Evolutionary conservation across 2,113 vertebrate species (phyloP).

Genomic region (Fulmarus glacialis): DNA sequence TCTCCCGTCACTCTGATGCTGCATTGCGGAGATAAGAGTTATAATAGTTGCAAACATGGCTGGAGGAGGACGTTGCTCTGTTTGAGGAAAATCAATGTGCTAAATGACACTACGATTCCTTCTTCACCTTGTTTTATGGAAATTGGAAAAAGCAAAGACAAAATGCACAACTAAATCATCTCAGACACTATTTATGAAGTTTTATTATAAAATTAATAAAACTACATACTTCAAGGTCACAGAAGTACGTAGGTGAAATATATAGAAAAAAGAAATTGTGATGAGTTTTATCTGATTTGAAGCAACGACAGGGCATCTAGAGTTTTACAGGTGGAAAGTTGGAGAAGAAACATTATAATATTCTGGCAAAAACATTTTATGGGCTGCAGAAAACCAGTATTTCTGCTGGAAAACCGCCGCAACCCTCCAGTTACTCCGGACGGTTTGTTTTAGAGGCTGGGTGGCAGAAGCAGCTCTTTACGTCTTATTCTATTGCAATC

Average conservation of each 20-base stretch:
- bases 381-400: neutral
- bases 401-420: neutral
- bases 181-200: neutral
- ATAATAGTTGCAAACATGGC: neutral
- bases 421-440: neutral
- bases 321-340: neutral
- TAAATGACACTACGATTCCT: neutral
- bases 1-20: neutral
- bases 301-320: fast-evolving
- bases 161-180: neutral
- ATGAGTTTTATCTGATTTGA: neutral
- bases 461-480: neutral
- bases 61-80: neutral
- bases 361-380: neutral
- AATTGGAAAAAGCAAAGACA: neutral
- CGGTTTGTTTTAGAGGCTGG: neutral
- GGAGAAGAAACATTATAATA: neutral
- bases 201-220: neutral
- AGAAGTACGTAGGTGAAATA: neutral
- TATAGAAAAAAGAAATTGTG: neutral
- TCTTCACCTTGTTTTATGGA: neutral
- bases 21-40: neutral
- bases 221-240: neutral
- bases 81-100: neutral
- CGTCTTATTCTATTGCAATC: neutral